Evolutionary conservation across 2,797 vertebrate genomes (phyloP), one percentile per base, ranked within the genome.

Genomic region (Poecilia gillii): DNA sequence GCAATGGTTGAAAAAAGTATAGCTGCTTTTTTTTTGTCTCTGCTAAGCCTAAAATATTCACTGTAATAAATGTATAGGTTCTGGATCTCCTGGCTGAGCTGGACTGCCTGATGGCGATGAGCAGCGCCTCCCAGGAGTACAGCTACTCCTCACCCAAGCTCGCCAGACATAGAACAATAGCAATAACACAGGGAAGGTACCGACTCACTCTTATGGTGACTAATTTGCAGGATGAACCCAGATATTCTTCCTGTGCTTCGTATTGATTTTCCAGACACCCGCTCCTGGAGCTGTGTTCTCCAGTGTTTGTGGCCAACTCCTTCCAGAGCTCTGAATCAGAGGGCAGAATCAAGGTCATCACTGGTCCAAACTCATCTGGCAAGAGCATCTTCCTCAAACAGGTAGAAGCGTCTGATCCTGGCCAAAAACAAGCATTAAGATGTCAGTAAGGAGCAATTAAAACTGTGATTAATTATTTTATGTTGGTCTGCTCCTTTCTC

Each of bases 351-450:
- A 98, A 98, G 90, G 94, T 99, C 78, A 95, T 99, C 89, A 99
- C 98, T 0, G 98, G 98, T 20, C 98, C 99, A 46, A 99, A 99
- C 89, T 99, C 99, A 46, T 99, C 98, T 75, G 99, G 98, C 78
- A 99, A 99, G 90, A 99, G 98, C 45, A 93, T 99, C 84, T 99
- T 98, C 92, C 96, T 99, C 79, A 99, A 99, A 92, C 98, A 99
- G 95, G 97, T 95, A 77, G 20, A 57, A n/a, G 33, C 55, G 5
- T 47, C 57, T 46, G 3, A 28, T 39, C 36, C 31, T 71, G 23
- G 25, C 20, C 77, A 18, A 5, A 45, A 6, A 43, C 18, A 66
- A 14, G 3, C 36, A 13, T 14, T 3, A 57, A 71, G 3, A 14
- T 36, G 11, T 75, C 25, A 53, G n/a, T 70, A 33, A 77, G 43